Evolutionary conservation across 2,797 vertebrate genomes (phyloP), one percentile per base, ranked within the genome.

Genomic region (Oreochromis mossambicus): DNA sequence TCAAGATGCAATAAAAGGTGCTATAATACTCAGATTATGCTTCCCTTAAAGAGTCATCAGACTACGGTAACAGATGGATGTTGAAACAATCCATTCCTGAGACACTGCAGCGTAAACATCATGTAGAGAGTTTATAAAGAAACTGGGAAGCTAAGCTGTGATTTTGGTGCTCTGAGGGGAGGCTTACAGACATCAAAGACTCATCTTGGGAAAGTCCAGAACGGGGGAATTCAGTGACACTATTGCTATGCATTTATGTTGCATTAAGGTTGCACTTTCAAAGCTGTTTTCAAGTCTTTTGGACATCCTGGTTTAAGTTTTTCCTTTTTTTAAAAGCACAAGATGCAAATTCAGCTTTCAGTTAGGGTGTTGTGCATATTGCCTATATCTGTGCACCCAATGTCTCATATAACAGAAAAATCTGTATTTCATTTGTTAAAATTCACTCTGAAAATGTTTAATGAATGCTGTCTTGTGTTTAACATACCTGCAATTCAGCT

Each of bases 11-110:
- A 32, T 5, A 7, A 63, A 54, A 46, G 68, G 55, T 46, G 77
- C 54, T 66, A 54, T 81, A 46, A 85, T 78, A 73, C 13, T 54
- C 46, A 48, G 21, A 90, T 83, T 34, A 24, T 8, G 46, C 48
- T 58, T 58, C 26, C 48, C 24, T 61, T 54, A 21, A 85, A 66
- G 76, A 85, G 78, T 75, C 43, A 80, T 88, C 68, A 81, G 55
- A 48, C 79, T 54, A 3, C 54, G 46, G 51, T 9, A 70, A 29
- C 58, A 80, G 78, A 6, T 48, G 54, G 77, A 81, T 21, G 84
- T 24, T 75, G 38, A 78, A 48, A 56, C 41, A 26, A 63, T 50
- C 17, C 46, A 75, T 19, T 6, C 43, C 46, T 34, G 70, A 75
- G 26, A 32, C 26, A 17, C 7, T 75, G 70, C 26, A 50, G 43